phyloP scores from a whole-genome alignment of 1,140 invertebrate genomes.

The Colletes gigas region DNA sequence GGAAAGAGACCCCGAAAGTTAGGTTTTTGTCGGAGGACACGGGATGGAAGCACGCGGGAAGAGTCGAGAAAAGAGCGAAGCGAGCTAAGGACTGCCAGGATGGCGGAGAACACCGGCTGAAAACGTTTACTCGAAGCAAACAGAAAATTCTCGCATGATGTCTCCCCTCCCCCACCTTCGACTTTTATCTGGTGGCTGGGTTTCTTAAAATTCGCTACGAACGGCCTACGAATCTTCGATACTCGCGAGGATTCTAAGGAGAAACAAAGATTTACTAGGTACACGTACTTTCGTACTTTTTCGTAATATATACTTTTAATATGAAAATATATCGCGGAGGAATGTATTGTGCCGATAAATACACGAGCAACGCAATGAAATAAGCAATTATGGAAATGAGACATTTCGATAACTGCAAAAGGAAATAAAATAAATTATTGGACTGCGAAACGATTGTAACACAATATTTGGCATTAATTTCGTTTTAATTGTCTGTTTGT shows the following conservation, averaged over 20 bases:
- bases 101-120: slow-evolving; percentile 52
- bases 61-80: background rate
- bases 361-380: too few species aligned
- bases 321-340: too few species aligned
- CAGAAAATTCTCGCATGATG: slow-evolving; percentile 61
- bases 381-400: too few species aligned
- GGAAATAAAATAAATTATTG: too few species aligned
- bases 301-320: too few species aligned
- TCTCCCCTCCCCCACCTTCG: background rate
- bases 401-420: too few species aligned
- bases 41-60: background rate
- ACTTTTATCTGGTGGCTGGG: slow-evolving; percentile 28
- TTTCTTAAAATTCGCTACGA: slow-evolving; percentile 59
- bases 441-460: too few species aligned
- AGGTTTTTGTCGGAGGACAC: background rate
- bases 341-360: too few species aligned
- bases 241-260: background rate
- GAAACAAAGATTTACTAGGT: too few species aligned
- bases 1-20: slow-evolving; percentile 17
- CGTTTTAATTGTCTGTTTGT: too few species aligned
- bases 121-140: slow-evolving; percentile 73
- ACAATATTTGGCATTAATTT: too few species aligned
- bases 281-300: too few species aligned
- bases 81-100: slow-evolving; percentile 35
- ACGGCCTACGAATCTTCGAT: slow-evolving; percentile 15